These are phyloP conservation scores for Trichogramma pretiosum DNA, from an alignment of 1,140 invertebrate genomes.

Conservation along the genomic window DNA sequence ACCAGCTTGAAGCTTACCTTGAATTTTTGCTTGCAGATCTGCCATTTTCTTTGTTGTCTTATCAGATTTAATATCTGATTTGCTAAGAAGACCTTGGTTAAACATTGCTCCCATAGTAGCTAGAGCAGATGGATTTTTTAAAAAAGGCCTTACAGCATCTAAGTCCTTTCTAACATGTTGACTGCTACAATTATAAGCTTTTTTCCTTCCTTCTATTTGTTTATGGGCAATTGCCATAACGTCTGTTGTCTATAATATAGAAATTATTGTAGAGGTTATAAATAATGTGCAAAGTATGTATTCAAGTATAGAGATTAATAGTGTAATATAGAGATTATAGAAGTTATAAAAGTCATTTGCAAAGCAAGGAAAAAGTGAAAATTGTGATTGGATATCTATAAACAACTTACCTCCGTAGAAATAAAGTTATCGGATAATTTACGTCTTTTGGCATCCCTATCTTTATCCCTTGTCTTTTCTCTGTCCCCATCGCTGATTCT, in stretches of 20 bases:
- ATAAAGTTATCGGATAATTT: constrained; percentile 44
- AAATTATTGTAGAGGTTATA: constrained; percentile 3
- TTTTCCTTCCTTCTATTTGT: constrained; percentile 83
- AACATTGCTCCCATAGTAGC: constrained; percentile 35
- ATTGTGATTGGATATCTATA: neutral
- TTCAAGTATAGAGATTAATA: neutral
- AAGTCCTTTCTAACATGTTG: constrained; percentile 51
- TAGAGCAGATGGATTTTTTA: constrained; percentile 29
- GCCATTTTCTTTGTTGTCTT: constrained; percentile 82
- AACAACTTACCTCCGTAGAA: constrained; percentile 22
- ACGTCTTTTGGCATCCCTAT: constrained; percentile 49
- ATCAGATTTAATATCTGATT: constrained; percentile 62
- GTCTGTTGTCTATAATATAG: constrained; percentile 42
- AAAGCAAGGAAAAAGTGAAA: no score
- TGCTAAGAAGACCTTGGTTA: constrained; percentile 45
- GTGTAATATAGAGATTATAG: neutral
- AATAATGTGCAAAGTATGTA: neutral
- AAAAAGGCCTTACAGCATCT: constrained; percentile 23
- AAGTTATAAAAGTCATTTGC: neutral
- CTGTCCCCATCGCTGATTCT: constrained; percentile 50
- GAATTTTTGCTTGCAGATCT: constrained; percentile 79
- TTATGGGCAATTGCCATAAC: constrained; percentile 91
- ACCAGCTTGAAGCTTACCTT: constrained; percentile 66
- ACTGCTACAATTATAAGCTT: constrained; percentile 54
- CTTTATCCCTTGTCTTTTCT: constrained; percentile 46